Evolutionary conservation across 1,140 invertebrate genomes (phyloP).

Genomic region (Hirudo medicinalis): DNA sequence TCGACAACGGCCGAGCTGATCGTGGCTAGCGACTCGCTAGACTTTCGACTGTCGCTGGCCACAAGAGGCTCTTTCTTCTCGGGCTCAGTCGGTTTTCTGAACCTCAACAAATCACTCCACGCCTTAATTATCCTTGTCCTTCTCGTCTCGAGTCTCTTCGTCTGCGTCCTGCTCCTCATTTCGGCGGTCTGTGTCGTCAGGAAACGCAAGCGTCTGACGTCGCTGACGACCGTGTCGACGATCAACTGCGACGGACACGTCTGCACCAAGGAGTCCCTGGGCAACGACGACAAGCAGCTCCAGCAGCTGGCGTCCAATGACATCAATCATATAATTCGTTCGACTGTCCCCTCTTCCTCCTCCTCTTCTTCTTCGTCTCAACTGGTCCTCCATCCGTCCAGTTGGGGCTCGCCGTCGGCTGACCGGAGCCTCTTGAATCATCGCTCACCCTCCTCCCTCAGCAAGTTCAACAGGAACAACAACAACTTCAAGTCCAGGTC

Average conservation of each 20-base stretch:
- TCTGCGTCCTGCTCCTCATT: neutral
- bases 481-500: no score
- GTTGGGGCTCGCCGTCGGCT: no score
- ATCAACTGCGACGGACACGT: no score
- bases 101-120: neutral
- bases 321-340: no score
- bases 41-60: neutral
- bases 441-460: no score
- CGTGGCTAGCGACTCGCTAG: neutral
- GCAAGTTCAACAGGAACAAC: no score
- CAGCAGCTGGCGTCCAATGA: no score
- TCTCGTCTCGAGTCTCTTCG: neutral
- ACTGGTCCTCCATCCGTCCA: no score
- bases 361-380: no score
- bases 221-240: no score
- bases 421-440: no score
- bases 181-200: neutral
- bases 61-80: neutral
- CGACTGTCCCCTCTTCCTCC: no score
- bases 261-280: neutral
- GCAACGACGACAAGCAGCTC: neutral
- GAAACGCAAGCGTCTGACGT: constrained; percentile 4
- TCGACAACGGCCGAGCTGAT: constrained; percentile 39
- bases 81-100: neutral
- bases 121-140: neutral